A percentile compares a stretch with the other conserved stretches of the same genome.
Evolutionary conservation across 2,888 invertebrate species (phyloP).

Genomic region (Ceratothoa steindachneri): DNA sequence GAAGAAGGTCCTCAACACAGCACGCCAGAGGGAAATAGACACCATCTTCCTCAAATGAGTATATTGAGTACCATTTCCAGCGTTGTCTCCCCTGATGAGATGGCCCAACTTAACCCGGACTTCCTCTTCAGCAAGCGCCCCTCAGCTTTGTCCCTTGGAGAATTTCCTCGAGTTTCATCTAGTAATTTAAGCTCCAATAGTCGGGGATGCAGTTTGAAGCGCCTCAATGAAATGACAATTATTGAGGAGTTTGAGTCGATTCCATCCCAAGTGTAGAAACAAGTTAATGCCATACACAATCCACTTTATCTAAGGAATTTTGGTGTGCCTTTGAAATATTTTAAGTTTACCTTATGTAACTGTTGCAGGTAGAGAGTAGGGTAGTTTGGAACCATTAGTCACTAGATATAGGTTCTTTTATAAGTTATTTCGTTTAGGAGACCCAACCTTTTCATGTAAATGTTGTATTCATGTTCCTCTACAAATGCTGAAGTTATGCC

Average conservation of each 20-base stretch:
- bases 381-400: too few relatives aligned
- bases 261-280: not conserved
- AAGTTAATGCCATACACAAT: too few relatives aligned
- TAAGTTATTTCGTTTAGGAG: too few relatives aligned
- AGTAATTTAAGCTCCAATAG: not conserved
- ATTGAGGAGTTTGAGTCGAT: not conserved
- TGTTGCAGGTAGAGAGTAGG: too few relatives aligned
- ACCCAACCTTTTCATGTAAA: too few relatives aligned
- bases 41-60: constrained; percentile 42
- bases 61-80: constrained; percentile 43
- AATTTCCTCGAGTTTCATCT: not conserved
- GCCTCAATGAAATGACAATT: not conserved
- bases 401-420: too few relatives aligned
- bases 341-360: too few relatives aligned
- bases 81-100: constrained; percentile 39
- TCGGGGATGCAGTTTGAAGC: not conserved
- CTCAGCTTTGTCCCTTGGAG: not conserved
- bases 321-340: too few relatives aligned
- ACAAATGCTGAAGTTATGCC: too few relatives aligned
- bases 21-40: constrained; percentile 40
- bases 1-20: constrained; percentile 33
- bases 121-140: not conserved
- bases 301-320: too few relatives aligned
- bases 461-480: too few relatives aligned
- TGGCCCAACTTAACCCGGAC: not conserved